Evolutionary conservation across 2,113 vertebrate species (phyloP).

Genomic region (Sitta europaea): DNA sequence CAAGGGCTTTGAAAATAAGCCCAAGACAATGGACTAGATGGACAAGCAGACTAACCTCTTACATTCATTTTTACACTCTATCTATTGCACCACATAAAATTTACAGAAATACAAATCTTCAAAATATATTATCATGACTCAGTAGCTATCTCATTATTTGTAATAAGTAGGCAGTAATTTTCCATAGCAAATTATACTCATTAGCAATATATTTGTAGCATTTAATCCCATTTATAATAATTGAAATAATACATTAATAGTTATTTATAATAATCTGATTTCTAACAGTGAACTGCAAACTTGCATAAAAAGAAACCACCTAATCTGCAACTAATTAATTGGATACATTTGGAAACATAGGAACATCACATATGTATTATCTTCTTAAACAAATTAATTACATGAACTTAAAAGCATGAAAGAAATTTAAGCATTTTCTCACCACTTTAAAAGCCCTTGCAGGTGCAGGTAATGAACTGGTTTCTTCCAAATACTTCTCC

Average conservation of each 20-base stretch:
- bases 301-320: background rate
- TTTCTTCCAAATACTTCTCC: conserved; percentile 87
- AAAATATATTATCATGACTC: background rate
- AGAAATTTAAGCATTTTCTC: background rate
- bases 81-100: background rate
- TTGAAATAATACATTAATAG: conserved; percentile 10
- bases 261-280: background rate
- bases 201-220: background rate
- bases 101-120: background rate
- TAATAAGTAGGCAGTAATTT: background rate
- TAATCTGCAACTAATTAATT: background rate
- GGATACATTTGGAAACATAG: background rate
- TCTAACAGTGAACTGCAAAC: background rate
- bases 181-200: background rate
- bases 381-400: background rate
- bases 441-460: conserved; percentile 88
- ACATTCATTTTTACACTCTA: background rate
- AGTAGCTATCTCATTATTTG: background rate
- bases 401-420: background rate
- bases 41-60: background rate
- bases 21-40: background rate
- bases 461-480: conserved; percentile 81
- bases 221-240: background rate
- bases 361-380: background rate
- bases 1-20: background rate